A percentile compares a stretch with the other conserved stretches of the same genome.
These are phyloP conservation scores for Anhinga rufa DNA, from an alignment of 2,113 vertebrate species.

Conservation along the genomic window DNA sequence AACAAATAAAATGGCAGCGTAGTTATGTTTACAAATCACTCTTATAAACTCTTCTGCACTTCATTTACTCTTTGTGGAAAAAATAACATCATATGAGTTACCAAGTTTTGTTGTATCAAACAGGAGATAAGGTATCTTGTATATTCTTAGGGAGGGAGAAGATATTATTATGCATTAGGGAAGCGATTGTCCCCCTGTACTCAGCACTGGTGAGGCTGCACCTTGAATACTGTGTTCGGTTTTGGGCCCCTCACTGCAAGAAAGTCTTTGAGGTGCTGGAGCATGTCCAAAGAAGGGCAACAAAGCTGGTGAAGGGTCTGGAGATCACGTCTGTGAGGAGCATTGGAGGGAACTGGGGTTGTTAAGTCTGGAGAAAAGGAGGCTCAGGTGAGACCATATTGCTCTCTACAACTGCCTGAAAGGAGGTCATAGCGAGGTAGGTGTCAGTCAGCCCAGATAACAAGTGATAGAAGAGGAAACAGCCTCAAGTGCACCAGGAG, in stretches of 20 bases:
- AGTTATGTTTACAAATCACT: not conserved
- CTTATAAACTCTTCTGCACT: not conserved
- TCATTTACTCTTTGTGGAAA: not conserved
- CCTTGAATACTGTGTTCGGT: not conserved
- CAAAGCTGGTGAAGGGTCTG: not conserved
- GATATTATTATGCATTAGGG: not conserved
- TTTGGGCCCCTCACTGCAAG: not conserved
- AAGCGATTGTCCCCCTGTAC: not conserved
- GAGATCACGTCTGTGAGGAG: not conserved
- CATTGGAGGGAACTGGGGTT: not conserved
- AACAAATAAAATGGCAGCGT: not conserved
- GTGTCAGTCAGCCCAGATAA: too few relatives aligned
- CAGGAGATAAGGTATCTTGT: not conserved
- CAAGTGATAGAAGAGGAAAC: too few relatives aligned
- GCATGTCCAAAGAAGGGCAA: not conserved
- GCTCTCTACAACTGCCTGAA: too few relatives aligned
- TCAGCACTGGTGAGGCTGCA: fast-evolving
- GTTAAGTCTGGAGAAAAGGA: not conserved
- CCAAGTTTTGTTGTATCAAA: not conserved
- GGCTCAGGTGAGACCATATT: too few relatives aligned
- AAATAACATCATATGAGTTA: not conserved
- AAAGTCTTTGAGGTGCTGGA: not conserved
- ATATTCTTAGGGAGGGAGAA: not conserved
- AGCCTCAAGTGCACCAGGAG: too few relatives aligned
- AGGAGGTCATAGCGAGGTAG: too few relatives aligned